These are phyloP conservation scores for Semaprochilodus insignis DNA, from an alignment of 2,797 vertebrate species.

Conservation along the genomic window DNA sequence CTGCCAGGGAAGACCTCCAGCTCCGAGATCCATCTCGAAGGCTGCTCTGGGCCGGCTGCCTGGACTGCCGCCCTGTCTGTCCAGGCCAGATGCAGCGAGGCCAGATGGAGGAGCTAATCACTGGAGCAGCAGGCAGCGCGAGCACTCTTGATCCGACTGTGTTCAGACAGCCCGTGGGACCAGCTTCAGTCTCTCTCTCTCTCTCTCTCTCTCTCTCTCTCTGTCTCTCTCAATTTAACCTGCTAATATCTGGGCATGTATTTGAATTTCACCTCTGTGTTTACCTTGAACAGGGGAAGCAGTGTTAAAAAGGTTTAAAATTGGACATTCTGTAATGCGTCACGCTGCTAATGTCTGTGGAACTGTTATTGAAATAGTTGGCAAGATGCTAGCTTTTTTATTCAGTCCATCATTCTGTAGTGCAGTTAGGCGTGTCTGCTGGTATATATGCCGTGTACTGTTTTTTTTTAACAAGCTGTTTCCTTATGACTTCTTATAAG, in stretches of 20 bases:
- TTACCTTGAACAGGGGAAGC: not conserved
- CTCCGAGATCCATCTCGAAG: slow-evolving; percentile 67
- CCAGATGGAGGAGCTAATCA: slow-evolving; percentile 83
- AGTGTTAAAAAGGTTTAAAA: not conserved
- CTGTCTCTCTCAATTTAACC: not conserved
- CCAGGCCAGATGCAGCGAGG: slow-evolving; percentile 65
- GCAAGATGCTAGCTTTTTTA: not conserved
- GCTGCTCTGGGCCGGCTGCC: slow-evolving; percentile 67
- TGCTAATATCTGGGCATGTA: slow-evolving; percentile 28
- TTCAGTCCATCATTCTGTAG: not conserved
- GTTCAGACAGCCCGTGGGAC: slow-evolving; percentile 63
- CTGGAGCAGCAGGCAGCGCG: slow-evolving; percentile 73
- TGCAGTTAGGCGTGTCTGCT: not conserved
- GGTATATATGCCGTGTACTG: no score
- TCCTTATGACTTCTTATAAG: no score
- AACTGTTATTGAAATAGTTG: not conserved
- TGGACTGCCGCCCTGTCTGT: slow-evolving; percentile 58
- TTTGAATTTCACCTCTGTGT: slow-evolving; percentile 19
- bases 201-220: slow-evolving; percentile 23
- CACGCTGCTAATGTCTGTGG: not conserved
- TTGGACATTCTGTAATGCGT: not conserved
- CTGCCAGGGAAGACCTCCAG: slow-evolving; percentile 62
- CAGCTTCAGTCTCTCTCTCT: slow-evolving; percentile 33
- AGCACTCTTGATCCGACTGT: slow-evolving; percentile 49
- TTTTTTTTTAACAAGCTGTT: no score